A percentile compares a stretch with the other conserved stretches of the same genome.
Conservation (phyloP, 2,113 vertebrate species). For the Podiceps cristatus region DNA sequence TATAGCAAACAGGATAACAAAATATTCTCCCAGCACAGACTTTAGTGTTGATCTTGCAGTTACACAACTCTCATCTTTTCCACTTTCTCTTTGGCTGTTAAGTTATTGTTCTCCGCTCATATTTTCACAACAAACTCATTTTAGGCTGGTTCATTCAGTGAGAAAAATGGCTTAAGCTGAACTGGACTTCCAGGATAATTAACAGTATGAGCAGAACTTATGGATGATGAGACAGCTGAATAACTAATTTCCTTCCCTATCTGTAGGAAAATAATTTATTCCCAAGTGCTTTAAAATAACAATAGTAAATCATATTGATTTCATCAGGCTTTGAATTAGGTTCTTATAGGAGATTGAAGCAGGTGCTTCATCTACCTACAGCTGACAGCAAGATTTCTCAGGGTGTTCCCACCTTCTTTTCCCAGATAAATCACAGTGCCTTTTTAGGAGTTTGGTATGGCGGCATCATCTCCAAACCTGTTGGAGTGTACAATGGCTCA, state of each 20-base stretch:
- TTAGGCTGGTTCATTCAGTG: not conserved
- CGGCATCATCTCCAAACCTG: conserved; percentile 46
- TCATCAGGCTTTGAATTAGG: not conserved
- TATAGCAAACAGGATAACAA: not conserved
- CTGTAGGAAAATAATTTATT: not conserved
- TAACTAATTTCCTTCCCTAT: not conserved
- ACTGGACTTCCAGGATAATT: not conserved
- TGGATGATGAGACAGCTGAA: not conserved
- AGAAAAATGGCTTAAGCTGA: not conserved
- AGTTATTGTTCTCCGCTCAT: not conserved
- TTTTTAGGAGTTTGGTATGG: conserved; percentile 37
- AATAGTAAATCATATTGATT: not conserved
- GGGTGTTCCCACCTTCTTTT: conserved; percentile 65
- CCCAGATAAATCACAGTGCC: conserved; percentile 70
- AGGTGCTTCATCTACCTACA: not conserved
- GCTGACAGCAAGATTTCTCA: conserved; percentile 7
- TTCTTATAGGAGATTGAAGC: not conserved
- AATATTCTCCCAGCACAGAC: not conserved
- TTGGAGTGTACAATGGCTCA: conserved; percentile 70
- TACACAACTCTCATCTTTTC: not conserved
- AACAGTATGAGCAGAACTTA: not conserved
- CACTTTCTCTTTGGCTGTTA: not conserved
- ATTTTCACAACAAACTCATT: not conserved
- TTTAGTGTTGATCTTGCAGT: not conserved
- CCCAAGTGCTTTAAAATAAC: not conserved